Evolutionary conservation across 1,140 invertebrate species (phyloP).

Genomic region (Nomia melanderi): DNA sequence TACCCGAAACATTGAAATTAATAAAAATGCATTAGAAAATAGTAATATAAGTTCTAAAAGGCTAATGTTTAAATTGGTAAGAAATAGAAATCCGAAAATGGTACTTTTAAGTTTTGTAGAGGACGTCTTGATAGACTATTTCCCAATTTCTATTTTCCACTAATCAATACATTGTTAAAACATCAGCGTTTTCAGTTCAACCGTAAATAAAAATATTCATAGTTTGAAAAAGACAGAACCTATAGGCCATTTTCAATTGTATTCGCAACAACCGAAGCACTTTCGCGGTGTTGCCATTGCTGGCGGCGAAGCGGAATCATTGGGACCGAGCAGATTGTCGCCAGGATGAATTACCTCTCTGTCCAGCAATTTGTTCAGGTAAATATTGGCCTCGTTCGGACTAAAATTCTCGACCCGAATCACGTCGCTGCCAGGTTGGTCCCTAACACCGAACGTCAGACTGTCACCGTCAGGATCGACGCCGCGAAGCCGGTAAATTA

Average conservation of each 20-base stretch:
- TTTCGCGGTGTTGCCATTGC: neutral
- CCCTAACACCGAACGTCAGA: slow-evolving; percentile 90
- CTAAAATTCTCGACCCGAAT: slow-evolving; percentile 91
- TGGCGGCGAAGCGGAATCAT: neutral
- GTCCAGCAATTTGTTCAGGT: slow-evolving; percentile 93
- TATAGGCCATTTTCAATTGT: neutral
- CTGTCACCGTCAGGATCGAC: slow-evolving; percentile 92
- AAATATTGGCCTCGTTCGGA: slow-evolving; percentile 91
- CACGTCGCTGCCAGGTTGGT: slow-evolving; percentile 90
- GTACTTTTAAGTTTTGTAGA: too few relatives aligned
- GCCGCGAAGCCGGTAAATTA: slow-evolving; percentile 91
- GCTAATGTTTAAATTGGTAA: too few relatives aligned
- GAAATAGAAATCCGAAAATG: too few relatives aligned
- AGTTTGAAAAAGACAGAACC: too few relatives aligned
- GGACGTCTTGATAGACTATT: too few relatives aligned
- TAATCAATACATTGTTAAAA: too few relatives aligned
- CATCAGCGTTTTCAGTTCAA: too few relatives aligned
- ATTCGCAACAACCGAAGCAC: neutral
- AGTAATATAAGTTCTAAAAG: too few relatives aligned
- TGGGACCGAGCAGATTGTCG: slow-evolving; percentile 7
- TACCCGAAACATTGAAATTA: too few relatives aligned
- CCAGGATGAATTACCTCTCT: slow-evolving; percentile 84
- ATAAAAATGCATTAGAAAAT: too few relatives aligned
- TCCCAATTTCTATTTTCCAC: too few relatives aligned
- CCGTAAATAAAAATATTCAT: too few relatives aligned